Conservation (phyloP, 2,113 vertebrate genomes). For the Heterotilapia buettikoferi region DNA sequence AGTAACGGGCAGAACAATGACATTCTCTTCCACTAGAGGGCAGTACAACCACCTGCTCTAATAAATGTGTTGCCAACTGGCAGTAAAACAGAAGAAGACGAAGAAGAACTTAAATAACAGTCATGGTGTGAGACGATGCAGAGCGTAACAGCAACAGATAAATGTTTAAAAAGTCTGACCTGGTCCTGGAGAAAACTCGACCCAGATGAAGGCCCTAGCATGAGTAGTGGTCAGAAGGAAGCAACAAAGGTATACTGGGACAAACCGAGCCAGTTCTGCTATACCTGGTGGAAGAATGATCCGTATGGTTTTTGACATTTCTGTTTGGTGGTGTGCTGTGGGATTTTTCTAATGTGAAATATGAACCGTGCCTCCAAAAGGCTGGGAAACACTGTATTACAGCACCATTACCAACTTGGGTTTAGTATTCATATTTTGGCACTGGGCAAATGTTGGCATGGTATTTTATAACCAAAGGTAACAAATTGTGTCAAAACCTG, state of each 20-base stretch:
- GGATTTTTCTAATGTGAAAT: background rate
- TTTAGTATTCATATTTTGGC: background rate
- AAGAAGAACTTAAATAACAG: background rate
- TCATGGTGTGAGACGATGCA: background rate
- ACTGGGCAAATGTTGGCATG: background rate
- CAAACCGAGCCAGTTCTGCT: background rate
- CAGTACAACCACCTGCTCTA: background rate
- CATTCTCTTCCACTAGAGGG: background rate
- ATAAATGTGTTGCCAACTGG: background rate
- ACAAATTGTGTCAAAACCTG: too few species aligned
- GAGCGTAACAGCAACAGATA: too few species aligned
- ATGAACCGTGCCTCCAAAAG: fast-evolving
- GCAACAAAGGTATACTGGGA: background rate
- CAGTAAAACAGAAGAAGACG: background rate
- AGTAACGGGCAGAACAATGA: background rate
- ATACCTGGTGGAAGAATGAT: fast-evolving
- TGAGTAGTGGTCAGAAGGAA: background rate
- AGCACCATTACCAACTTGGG: background rate
- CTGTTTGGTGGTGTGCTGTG: fast-evolving
- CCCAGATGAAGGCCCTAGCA: background rate
- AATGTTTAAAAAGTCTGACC: background rate
- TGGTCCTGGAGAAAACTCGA: background rate
- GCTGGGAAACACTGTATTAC: background rate
- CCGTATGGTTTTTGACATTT: fast-evolving
- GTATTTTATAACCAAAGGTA: background rate